These are phyloP conservation scores for Fistularia commersonii DNA, from an alignment of 2,797 vertebrate species.

Conservation along the genomic window DNA sequence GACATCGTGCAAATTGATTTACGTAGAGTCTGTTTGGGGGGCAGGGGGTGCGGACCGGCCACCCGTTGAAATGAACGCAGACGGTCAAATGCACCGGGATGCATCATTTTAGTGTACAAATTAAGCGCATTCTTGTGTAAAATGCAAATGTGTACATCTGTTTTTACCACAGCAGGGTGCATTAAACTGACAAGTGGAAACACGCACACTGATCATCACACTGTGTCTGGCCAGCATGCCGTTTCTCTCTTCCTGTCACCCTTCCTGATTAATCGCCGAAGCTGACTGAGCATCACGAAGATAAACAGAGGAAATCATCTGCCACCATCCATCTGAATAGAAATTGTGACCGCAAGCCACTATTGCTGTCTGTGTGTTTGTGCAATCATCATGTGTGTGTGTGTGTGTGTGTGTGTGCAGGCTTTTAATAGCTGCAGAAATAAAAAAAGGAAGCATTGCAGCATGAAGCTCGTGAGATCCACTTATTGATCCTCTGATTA, in stretches of 20 bases:
- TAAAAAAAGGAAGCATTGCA: not conserved
- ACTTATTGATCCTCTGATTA: too few species aligned
- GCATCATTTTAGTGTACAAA: too few species aligned
- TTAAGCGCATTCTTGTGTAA: too few species aligned
- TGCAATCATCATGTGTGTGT: too few species aligned
- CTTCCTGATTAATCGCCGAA: constrained; percentile 10
- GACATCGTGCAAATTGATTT: too few species aligned
- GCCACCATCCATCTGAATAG: constrained; percentile 34
- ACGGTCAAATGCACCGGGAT: too few species aligned
- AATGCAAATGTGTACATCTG: too few species aligned
- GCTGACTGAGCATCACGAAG: constrained; percentile 29
- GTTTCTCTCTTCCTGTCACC: constrained; percentile 1
- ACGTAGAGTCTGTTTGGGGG: not conserved
- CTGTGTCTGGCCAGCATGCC: constrained; percentile 1
- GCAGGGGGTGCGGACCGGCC: not conserved
- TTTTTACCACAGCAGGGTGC: too few species aligned
- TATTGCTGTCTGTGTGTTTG: not conserved
- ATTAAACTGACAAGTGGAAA: not conserved
- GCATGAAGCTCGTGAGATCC: too few species aligned
- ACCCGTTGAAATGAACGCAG: too few species aligned
- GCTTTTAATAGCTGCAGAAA: not conserved
- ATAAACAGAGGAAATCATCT: constrained; percentile 32
- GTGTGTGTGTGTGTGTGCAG: too few species aligned
- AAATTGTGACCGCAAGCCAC: constrained; percentile 15
- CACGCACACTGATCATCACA: not conserved